Conservation (phyloP, 2,888 invertebrate species). For the Rosalia funebris region DNA sequence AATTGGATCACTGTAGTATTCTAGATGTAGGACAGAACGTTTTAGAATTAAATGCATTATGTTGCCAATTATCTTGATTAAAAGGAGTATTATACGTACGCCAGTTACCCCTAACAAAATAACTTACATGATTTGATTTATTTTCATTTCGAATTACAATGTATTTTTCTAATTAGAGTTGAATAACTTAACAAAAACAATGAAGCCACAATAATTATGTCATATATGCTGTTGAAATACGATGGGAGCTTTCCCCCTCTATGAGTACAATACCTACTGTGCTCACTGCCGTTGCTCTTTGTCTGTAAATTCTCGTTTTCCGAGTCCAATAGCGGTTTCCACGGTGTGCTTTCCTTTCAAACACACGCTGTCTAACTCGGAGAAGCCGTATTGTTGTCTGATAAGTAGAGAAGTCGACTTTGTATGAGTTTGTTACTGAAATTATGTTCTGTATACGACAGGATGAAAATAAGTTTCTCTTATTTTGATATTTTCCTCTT, state of each 20-base stretch:
- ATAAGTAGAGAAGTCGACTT: neutral
- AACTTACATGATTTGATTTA: too few species aligned
- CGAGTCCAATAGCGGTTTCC: conserved; percentile 10
- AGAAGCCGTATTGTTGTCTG: conserved; percentile 5
- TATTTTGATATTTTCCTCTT: too few species aligned
- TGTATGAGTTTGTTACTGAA: neutral
- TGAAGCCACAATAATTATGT: neutral
- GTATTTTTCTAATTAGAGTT: neutral
- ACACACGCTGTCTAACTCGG: neutral
- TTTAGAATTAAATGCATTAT: too few species aligned
- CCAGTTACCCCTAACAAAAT: too few species aligned
- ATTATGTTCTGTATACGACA: neutral
- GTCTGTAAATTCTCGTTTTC: conserved; percentile 14
- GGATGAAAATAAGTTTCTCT: too few species aligned
- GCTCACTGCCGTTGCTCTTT: conserved; percentile 4
- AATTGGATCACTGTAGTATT: too few species aligned
- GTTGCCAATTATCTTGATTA: too few species aligned
- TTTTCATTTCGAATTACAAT: too few species aligned
- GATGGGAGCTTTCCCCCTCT: conserved; percentile 13
- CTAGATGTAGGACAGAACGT: too few species aligned
- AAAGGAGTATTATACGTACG: too few species aligned
- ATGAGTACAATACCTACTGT: conserved; percentile 13
- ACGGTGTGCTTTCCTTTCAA: conserved; percentile 17
- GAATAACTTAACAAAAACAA: neutral
- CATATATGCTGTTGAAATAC: neutral